Percentiles rank a stretch among this genome's conserved stretches.
These are phyloP conservation scores for Geopemphigus sp. DNA, from an alignment of 1,140 invertebrate species.

Conservation along the genomic window DNA sequence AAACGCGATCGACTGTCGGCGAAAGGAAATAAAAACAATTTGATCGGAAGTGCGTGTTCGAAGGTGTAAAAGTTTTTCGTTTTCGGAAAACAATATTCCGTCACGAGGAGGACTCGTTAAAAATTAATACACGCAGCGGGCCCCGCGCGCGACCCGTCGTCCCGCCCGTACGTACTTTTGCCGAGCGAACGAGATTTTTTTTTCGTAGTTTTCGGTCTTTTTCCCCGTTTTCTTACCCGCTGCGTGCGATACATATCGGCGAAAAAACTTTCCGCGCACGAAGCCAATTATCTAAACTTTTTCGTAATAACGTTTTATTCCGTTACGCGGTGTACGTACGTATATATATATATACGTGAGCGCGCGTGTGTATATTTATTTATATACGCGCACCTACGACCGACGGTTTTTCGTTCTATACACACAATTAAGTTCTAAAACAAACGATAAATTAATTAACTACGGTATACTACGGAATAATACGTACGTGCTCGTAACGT, in stretches of 20 bases:
- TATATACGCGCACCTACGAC: too few relatives aligned
- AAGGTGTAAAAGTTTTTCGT: constrained; percentile 47
- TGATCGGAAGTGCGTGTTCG: constrained; percentile 40
- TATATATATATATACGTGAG: too few relatives aligned
- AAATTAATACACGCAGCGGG: constrained; percentile 41
- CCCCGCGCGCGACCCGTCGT: background rate
- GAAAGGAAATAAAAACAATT: constrained; percentile 7
- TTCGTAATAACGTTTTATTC: background rate
- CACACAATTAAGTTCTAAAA: constrained; percentile 14
- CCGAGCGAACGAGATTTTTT: background rate
- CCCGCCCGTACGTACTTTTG: too few relatives aligned
- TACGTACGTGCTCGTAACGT: too few relatives aligned
- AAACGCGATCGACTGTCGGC: constrained; percentile 42
- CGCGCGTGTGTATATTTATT: background rate
- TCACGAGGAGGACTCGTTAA: constrained; percentile 46
- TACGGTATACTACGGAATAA: background rate
- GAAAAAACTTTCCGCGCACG: constrained; percentile 40
- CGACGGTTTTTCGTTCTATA: too few relatives aligned
- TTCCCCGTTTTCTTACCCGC: too few relatives aligned
- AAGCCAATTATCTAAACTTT: constrained; percentile 43
- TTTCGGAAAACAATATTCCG: constrained; percentile 45
- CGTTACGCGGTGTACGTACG: background rate
- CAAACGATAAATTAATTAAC: constrained; percentile 32
- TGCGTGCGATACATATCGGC: constrained; percentile 14
- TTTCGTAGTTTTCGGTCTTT: background rate